A percentile compares a stretch with the other conserved stretches of the same genome.
Evolutionary conservation across 2,888 invertebrate genomes (phyloP).

Genomic region (Antheraea yamamai): DNA sequence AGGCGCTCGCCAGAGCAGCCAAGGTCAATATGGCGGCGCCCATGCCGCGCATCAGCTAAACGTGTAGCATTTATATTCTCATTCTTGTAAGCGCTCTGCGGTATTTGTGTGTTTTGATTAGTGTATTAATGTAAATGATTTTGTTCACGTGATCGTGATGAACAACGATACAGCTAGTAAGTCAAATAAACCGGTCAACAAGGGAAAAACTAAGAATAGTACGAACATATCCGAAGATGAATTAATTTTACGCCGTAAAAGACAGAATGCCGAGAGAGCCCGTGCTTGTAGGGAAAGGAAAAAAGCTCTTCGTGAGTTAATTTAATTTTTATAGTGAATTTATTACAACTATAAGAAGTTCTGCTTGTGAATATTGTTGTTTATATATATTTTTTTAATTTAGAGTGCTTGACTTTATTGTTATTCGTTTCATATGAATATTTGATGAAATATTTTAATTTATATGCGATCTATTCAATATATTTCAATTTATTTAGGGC

Average conservation of each 20-base stretch:
- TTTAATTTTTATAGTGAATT: conserved; percentile 2
- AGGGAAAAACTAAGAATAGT: not conserved
- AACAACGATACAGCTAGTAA: not conserved
- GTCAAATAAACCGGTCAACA: not conserved
- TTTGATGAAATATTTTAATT: conserved; percentile 6
- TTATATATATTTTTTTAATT: not conserved
- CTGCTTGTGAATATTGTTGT: not conserved
- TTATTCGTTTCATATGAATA: not conserved
- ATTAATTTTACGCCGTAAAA: conserved; percentile 3
- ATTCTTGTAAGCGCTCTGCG: not conserved
- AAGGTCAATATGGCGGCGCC: too few species aligned
- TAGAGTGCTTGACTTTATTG: not conserved
- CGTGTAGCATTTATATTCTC: not conserved
- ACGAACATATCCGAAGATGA: not conserved
- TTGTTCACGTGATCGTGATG: not conserved
- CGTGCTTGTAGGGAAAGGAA: not conserved
- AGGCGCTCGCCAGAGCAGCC: too few species aligned
- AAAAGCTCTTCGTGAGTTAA: conserved; percentile 2
- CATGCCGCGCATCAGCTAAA: too few species aligned
- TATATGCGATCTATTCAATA: not conserved
- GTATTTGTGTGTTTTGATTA: conserved; percentile 3
- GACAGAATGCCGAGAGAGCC: not conserved
- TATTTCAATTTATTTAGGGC: not conserved
- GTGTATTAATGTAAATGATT: not conserved
- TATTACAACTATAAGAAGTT: not conserved